Evolutionary conservation across 2,113 vertebrate genomes (phyloP).

Genomic region (Eulemur macaco): DNA sequence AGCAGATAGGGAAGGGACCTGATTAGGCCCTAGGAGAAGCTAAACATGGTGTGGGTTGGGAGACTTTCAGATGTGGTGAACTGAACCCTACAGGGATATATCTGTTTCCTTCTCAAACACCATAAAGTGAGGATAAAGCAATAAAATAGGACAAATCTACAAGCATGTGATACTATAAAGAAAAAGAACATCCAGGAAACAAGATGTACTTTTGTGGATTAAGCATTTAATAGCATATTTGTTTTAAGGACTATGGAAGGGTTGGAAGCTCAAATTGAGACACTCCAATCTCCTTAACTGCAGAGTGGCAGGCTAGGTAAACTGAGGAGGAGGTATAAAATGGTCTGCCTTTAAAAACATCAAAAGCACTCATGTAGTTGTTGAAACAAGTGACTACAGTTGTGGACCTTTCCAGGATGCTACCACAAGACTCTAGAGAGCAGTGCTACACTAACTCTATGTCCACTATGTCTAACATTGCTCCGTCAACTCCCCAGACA

Average conservation of each 20-base stretch:
- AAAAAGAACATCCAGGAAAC: neutral
- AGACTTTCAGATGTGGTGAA: neutral
- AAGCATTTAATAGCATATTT: conserved; percentile 5
- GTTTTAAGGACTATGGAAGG: neutral
- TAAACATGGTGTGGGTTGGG: neutral
- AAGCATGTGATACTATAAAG: neutral
- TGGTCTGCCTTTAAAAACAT: neutral
- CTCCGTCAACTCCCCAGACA: neutral
- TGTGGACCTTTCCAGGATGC: neutral
- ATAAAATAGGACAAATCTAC: neutral
- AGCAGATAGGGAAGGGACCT: neutral
- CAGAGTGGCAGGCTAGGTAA: neutral
- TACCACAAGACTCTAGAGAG: neutral
- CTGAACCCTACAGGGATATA: neutral
- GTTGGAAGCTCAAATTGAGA: neutral
- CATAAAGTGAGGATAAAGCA: neutral
- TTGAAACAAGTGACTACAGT: neutral
- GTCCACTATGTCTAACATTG: neutral
- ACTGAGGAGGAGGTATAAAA: neutral
- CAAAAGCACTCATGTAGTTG: neutral
- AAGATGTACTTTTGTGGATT: neutral
- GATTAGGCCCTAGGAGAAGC: neutral
- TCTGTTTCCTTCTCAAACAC: neutral
- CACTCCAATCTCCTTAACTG: neutral
- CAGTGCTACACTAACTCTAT: neutral